Evolutionary conservation across 2,113 vertebrate species (phyloP), one percentile per base, ranked within the genome.

Genomic region (Semicossyphus pulcher): DNA sequence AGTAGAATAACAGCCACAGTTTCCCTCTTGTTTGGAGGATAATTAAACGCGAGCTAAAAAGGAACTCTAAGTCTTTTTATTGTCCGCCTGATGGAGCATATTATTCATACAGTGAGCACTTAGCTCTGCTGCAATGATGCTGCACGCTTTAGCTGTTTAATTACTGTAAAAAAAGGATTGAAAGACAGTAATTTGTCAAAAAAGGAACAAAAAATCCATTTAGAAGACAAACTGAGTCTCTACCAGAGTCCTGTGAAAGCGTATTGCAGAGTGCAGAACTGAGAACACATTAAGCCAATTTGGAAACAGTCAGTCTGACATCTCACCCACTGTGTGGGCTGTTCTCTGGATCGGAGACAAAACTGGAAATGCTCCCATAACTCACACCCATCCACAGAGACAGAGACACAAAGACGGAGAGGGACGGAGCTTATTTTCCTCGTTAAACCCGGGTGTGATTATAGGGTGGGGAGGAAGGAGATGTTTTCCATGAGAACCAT

Each of bases 361-460:
- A 53, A 76, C 66, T 69, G 37, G 58, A 78, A 76, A 70, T 31
- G 62, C 59, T 72, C 20, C 68, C 58, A 72, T 57, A 67, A 49
- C 69, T 79, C 72, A 67, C 69, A 70, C 70, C 66, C 81, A 72
- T 72, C 62, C 34, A 44, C 53, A 42, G 36, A 73, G 56, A 56
- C 45, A 34, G 32, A 42, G 23, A 70, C 47, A 73, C 36, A 80
- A 54, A 80, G 61, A n/a, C 44, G 44, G 4, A 39, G 29, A 53
- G 52, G 47, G 62, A 28, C 58, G 48, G 20, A 71, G 32, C 72
- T 66, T 58, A 66, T 80, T 87, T 85, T 81, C 62, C 73, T 77
- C 49, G 48, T 79, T 70, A 68, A 75, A 62, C 32, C 70, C 72
- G 57, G 76, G 83, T 65, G 83, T 84, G 84, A 87, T 78, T 76